Base-by-base conservation (phyloP, 2,888 invertebrate genomes). In the Myopa testacea region DNA sequence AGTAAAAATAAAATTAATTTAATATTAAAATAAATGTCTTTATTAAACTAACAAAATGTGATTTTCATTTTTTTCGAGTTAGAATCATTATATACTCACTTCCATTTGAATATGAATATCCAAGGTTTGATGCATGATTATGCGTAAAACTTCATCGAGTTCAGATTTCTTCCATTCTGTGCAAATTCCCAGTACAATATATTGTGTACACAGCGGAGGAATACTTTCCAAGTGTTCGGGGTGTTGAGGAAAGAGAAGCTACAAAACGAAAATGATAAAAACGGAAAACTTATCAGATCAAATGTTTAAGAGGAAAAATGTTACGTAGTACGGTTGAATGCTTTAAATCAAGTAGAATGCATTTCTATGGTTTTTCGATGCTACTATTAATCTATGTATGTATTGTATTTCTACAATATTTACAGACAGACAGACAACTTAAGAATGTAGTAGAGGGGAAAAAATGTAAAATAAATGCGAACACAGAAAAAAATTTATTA, bases 181-280 rank as follows among this genome's bases (percentile, higher is more conserved):
- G 73, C 86, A 87, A 75, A 88, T 86, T 65, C 88, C 88, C 68
- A 88, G 84, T 79, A 87, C 83, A 78, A 88, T 87, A 78, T 84
- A 88, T 52, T 86, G 85, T 4, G 84, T 82, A 80, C 88, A 87
- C 74, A 87, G 82, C 60, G 85, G 78, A 5, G 88, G 86, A 71
- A 86, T 82, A 76, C 84, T 87, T 77, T 84, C 81, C 62, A 88
- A 80, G 55, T 84, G 80, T 72, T 88, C 84, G 40, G 85, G 84
- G 58, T 86, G 82, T 82, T 87, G 86, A 37, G 87, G 86, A 82
- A 88, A 86, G 73, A 87, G 82, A 76, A 88, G 83, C 88, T 88
- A 78, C 1, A 81, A 80, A 16, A 40, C n/a, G 60, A 62, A 60
- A 75, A 69, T 37, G 58, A 55, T 40, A 26, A 62, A 58, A 58